Evolutionary conservation across 2,888 invertebrate genomes (phyloP), one percentile per base, ranked within the genome.

Genomic region (Mythimna loreyi): DNA sequence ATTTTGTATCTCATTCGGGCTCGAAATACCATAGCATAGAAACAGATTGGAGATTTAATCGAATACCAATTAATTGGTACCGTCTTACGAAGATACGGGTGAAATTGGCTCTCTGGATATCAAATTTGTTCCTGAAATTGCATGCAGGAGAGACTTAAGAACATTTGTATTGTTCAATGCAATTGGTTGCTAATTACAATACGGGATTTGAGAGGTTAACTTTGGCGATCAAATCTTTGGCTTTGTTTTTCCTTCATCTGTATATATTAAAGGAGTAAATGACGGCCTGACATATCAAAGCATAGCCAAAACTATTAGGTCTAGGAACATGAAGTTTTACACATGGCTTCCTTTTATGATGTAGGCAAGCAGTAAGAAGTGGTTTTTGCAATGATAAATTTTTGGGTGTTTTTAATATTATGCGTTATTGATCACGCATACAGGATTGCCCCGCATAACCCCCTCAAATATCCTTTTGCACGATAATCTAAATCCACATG

Each of bases 21-120:
- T 78, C 72, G 80, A 83, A 78, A 83, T 81, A 84, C 83, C 74
- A 79, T 74, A 78, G 84, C 80, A 85, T 81, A 85, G 85, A 82
- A 86, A 82, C 84, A 83, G 87, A 90, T 90, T 88, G 86, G 85
- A 85, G 86, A 90, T 90, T 88, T 89, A 92, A 91, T 91, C 86
- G 89, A 89, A 87, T 85, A 86, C 84, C 91, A 90, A 91, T 92
- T 92, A 92, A 83, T 83, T 85, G 77, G 78, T 74, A 67, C 72
- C 80, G 74, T 87, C 87, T 89, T 86, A 87, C 82, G 81, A 85
- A 85, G 85, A 85, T 88, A 83, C 70, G 53, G 71, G 61, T 63
- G 65, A 55, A 71, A 83, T 82, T 82, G 72, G 69, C 72, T 76
- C 49, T 52, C 56, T 69, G 33, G 65, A 63, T 83, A 78, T 84